Conservation (phyloP, 2,113 vertebrate genomes). For the Porphyrio hochstetteri region DNA sequence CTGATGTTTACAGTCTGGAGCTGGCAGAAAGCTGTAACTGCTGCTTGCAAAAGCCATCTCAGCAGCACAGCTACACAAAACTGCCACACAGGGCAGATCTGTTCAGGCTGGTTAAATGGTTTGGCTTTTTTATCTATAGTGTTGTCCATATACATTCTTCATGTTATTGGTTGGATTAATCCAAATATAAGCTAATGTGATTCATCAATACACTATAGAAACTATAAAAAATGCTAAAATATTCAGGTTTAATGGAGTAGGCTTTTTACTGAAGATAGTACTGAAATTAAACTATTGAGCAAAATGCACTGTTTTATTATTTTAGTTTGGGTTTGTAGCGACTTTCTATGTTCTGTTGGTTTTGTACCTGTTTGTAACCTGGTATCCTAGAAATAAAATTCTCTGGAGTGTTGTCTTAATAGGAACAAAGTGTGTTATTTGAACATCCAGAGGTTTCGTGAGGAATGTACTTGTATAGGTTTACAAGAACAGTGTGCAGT, state of each 20-base stretch:
- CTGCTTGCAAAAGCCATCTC: too few relatives aligned
- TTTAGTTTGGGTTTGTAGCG: not conserved
- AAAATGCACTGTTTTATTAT: not conserved
- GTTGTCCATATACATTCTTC: not conserved
- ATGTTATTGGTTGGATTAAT: not conserved
- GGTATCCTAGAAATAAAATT: slow-evolving; percentile 36
- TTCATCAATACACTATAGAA: not conserved
- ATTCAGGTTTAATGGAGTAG: not conserved
- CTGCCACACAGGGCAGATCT: not conserved
- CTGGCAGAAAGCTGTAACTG: too few relatives aligned
- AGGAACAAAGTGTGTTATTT: not conserved
- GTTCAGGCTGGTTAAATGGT: not conserved
- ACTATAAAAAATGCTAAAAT: not conserved
- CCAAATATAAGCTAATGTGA: not conserved
- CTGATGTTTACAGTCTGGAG: too few relatives aligned
- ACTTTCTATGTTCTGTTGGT: not conserved
- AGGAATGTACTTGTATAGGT: not conserved
- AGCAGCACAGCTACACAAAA: too few relatives aligned
- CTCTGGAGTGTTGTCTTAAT: not conserved
- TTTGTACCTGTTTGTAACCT: not conserved
- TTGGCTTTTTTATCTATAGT: not conserved
- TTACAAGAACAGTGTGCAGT: not conserved
- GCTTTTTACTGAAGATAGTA: not conserved
- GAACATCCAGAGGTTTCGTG: not conserved
- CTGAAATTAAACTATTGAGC: not conserved